Evolutionary conservation across 2,113 vertebrate genomes (phyloP).

Genomic region (Atrichornis clamosus): DNA sequence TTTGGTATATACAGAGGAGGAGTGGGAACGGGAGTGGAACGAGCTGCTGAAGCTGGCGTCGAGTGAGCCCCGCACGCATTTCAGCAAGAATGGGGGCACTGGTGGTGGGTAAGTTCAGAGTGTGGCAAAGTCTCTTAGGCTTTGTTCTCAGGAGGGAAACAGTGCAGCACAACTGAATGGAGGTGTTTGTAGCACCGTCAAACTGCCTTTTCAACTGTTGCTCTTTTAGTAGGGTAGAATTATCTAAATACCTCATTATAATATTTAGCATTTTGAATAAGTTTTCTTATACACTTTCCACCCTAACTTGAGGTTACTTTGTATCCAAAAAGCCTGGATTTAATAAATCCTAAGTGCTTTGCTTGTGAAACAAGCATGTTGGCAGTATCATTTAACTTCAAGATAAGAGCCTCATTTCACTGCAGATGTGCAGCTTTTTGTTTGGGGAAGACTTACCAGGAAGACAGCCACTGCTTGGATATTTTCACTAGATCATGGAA

Average conservation of each 20-base stretch:
- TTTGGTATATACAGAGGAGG: conserved; percentile 94
- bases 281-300: neutral
- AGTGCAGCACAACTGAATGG: neutral
- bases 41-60: conserved; percentile 96
- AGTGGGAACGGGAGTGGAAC: conserved; percentile 97
- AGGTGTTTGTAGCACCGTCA: neutral
- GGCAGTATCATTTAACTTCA: neutral
- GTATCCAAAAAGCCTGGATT: neutral
- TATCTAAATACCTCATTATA: neutral
- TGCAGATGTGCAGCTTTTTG: neutral
- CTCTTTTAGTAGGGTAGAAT: neutral
- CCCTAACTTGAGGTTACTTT: neutral
- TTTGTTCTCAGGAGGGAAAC: neutral
- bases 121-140: accelerated
- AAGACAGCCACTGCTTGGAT: neutral
- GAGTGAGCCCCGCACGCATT: conserved; percentile 92
- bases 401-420: neutral
- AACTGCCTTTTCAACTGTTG: neutral
- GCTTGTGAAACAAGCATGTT: neutral
- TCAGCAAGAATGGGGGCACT: conserved; percentile 90
- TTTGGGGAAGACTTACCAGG: neutral
- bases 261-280: neutral
- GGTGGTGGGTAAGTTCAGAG: conserved; percentile 84
- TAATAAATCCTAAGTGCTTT: neutral
- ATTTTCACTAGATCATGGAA: neutral